Evolutionary conservation across 2,113 vertebrate species (phyloP), one percentile per base, ranked within the genome.

Genomic region (Spea multiplicata): DNA sequence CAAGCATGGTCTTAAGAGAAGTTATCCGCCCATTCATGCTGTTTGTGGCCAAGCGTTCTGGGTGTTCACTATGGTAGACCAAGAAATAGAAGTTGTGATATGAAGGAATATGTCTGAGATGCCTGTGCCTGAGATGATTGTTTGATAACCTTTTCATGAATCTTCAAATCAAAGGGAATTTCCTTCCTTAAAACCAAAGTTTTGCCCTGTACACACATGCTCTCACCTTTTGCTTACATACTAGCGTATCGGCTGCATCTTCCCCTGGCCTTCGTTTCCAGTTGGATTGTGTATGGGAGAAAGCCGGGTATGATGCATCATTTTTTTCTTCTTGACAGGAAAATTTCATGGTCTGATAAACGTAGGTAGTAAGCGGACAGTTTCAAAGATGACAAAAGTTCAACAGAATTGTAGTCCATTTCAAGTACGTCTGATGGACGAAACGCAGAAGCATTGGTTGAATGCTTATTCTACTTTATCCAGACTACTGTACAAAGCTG

Each of bases 1-100:
- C 75, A 70, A 67, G 66, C 74, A 68, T 59, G 66, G 66, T 77
- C 75, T 77, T 77, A 77, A 70, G 50, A 59, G 53, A 67, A 48
- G 44, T 70, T 59, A 7, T 55, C 61, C 70, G 66, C 66, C 75
- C 61, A 45, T 61, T 76, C 4, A 59, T 49, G 46, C 66, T 77
- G n/a, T 71, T 77, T 70, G 75, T 70, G 75, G 66, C 75, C 45
- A 62, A 17, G 61, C 59, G 17, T 76, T 45, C 70, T 76, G 44
- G n/a, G 66, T 76, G 59, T 52, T 61, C 57, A 55, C 16, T 75
- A 65, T 62, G 44, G 17, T 75, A 44, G 74, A 62, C 55, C 55
- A 49, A 61, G 46, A 69, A 69, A 50, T 66, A 16, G 30, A 47
- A 66, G 44, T 3, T 6, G 5, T 46, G 69, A 8, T 76, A 70